Evolutionary conservation across 2,113 vertebrate species (phyloP).

Genomic region (Lipophrys pholis): DNA sequence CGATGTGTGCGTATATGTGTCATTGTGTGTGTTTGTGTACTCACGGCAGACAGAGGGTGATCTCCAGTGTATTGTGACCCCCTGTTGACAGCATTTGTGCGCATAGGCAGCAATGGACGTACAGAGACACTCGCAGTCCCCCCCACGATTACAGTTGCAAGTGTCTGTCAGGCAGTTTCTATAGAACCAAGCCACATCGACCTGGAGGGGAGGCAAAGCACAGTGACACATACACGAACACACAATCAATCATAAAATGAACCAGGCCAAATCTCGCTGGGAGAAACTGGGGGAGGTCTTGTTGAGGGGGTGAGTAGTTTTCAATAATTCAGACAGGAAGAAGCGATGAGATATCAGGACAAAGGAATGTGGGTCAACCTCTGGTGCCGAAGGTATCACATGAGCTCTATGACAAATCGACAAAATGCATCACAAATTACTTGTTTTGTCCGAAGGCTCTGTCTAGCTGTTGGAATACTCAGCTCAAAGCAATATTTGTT

Average conservation of each 20-base stretch:
- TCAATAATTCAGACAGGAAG: conserved; percentile 76
- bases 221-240: conserved; percentile 26
- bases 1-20: background rate
- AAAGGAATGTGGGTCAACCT: conserved; percentile 72
- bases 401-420: conserved; percentile 57
- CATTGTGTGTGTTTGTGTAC: conserved; percentile 66
- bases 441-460: conserved; percentile 28
- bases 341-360: conserved; percentile 62
- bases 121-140: conserved; percentile 97
- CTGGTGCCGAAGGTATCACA: conserved; percentile 55
- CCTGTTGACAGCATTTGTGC: conserved; percentile 96
- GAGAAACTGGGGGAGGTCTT: conserved; percentile 61
- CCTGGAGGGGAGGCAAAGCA: conserved; percentile 76
- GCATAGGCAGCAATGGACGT: conserved; percentile 95
- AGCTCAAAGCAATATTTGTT: background rate
- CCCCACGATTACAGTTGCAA: conserved; percentile 96
- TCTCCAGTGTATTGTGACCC: conserved; percentile 90
- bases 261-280: conserved; percentile 51
- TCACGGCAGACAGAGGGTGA: conserved; percentile 91
- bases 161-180: conserved; percentile 98
- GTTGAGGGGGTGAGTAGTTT: conserved; percentile 52
- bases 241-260: conserved; percentile 26
- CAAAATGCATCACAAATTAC: conserved; percentile 41
- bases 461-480: background rate
- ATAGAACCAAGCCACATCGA: conserved; percentile 98